Percentiles rank a stretch among this genome's conserved stretches.
Evolutionary conservation across 1,140 invertebrate species (phyloP).

Genomic region (Diabrotica undecimpunctata): DNA sequence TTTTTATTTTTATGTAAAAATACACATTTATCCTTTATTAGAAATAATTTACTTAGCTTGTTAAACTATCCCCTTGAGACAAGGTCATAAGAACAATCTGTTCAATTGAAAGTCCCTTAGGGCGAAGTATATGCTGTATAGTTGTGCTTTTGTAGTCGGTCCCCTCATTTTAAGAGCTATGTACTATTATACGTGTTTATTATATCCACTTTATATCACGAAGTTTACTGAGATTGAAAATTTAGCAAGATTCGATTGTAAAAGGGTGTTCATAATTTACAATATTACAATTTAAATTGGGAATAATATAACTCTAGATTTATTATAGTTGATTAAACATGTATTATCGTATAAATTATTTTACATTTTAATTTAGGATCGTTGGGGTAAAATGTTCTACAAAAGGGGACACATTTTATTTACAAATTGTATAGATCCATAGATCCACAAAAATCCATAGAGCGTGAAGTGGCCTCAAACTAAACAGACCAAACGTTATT

Average conservation of each 20-base stretch:
- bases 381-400: too few relatives aligned
- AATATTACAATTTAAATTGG: background rate
- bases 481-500: too few relatives aligned
- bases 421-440: too few relatives aligned
- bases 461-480: too few relatives aligned
- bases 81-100: constrained; percentile 17
- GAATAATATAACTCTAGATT: too few relatives aligned
- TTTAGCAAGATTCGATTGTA: background rate
- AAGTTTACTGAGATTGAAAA: constrained; percentile 4
- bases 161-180: background rate
- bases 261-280: constrained; percentile 16
- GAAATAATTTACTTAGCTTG: constrained; percentile 7
- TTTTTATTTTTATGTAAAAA: background rate
- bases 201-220: background rate
- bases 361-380: too few relatives aligned
- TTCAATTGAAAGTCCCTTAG: constrained; percentile 16
- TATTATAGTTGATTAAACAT: too few relatives aligned
- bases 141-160: constrained; percentile 15
- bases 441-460: too few relatives aligned
- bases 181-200: constrained; percentile 7
- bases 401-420: too few relatives aligned
- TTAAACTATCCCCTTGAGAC: constrained; percentile 12
- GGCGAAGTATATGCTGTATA: constrained; percentile 8
- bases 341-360: too few relatives aligned
- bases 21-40: constrained; percentile 7